Evolutionary conservation across 1,140 invertebrate genomes (phyloP).

Genomic region (Nebria ingens): DNA sequence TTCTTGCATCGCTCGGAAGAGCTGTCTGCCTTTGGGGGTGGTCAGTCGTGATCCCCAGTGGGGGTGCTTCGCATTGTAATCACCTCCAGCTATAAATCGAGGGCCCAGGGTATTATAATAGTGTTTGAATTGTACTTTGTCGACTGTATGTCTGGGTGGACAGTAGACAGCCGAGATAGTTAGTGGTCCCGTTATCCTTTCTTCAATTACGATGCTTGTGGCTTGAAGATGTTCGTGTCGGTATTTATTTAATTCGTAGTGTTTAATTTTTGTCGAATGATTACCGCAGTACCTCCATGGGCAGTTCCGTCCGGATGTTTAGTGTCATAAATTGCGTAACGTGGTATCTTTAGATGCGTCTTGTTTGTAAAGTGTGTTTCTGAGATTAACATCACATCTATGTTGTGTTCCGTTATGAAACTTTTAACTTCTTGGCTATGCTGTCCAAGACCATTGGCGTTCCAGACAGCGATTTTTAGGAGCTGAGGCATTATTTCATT

Average conservation of each 20-base stretch:
- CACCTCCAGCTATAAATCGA: slow-evolving; percentile 30
- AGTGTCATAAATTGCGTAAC: slow-evolving; percentile 19
- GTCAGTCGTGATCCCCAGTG: slow-evolving; percentile 28
- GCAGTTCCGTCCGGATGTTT: slow-evolving; percentile 20
- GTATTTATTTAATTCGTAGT: slow-evolving; percentile 13
- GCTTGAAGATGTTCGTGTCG: slow-evolving; percentile 17
- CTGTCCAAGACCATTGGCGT: slow-evolving; percentile 20
- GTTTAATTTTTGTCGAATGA: slow-evolving; percentile 14
- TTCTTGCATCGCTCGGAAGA: slow-evolving; percentile 13
- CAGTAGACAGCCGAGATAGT: slow-evolving; percentile 22
- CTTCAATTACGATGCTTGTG: slow-evolving; percentile 16
- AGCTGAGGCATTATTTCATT: slow-evolving; percentile 6
- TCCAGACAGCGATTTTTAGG: slow-evolving; percentile 20
- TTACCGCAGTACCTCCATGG: slow-evolving; percentile 20
- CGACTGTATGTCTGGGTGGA: slow-evolving; percentile 18
- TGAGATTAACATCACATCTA: slow-evolving; percentile 21
- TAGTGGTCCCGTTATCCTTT: slow-evolving; percentile 11
- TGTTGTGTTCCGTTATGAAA: slow-evolving; percentile 20
- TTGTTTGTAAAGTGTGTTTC: slow-evolving; percentile 22
- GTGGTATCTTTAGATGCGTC: slow-evolving; percentile 16
- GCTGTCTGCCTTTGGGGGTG: slow-evolving; percentile 23
- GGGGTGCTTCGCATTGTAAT: slow-evolving; percentile 36
- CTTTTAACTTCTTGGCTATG: slow-evolving; percentile 19
- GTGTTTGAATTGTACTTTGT: slow-evolving; percentile 21
- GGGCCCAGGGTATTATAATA: slow-evolving; percentile 29